Base-by-base conservation (phyloP, 2,888 invertebrate genomes). In the Ophioninae sp. region DNA sequence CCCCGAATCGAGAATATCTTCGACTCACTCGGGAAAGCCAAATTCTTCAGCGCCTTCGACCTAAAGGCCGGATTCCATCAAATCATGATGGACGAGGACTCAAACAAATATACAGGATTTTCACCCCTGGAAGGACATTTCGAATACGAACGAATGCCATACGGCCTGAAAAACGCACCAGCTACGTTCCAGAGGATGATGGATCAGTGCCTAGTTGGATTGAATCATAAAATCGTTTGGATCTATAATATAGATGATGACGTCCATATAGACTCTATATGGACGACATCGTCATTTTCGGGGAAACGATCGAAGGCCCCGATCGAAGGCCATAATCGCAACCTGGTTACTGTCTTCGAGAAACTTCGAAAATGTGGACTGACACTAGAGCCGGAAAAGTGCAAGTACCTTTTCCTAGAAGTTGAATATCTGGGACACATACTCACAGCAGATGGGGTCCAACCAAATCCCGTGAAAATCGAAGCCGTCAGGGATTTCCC, bases 381-480 rank as follows among this genome's bases (percentile, higher is more conserved):
- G 5, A 59, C 63, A 0, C 23, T 81, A 8, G 88, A 87, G 71
- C 39, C 72, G 56, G 79, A 85, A 22, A 88, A 89, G 85, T 88
- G 87, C 59, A 82, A 84, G 56, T 86, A 87, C 30, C 79, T 82
- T 0, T 22, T 84, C 41, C 72, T 78, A n/a, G 85, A 88, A 72
- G 83, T 88, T 17, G 84, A 78, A 30, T 88, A 87, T 65, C 41
- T 88, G 51, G 87, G 88, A 22, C 87, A 88, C 68, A 85, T 82
- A 39, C 85, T 88, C 65, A 76, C 79, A 23, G 75, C 85, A 39
- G 77, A 83, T 13, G 86, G 86, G 5, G 85, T 88, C 7, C 39
- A 74, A 75, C 69, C 85, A 23, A 87, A 88, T 79, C 65, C 79
- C 22, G 84, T 83, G n/a, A 87, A 87, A 67, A 78, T 88, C 7